These are phyloP conservation scores for Crocuta crocuta DNA, from an alignment of 2,113 vertebrate genomes.

Conservation along the genomic window DNA sequence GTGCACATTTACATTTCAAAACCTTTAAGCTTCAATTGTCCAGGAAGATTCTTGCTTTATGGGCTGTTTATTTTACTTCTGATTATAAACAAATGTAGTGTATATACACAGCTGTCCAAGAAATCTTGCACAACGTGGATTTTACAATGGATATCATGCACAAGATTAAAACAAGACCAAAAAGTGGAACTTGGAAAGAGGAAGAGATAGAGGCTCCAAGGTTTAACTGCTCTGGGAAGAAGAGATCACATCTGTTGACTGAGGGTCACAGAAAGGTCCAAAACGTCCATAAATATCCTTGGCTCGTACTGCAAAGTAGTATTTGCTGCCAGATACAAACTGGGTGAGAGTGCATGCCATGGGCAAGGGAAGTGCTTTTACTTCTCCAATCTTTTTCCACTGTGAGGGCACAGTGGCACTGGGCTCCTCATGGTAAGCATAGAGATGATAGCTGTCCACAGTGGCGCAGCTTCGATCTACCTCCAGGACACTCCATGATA, in stretches of 20 bases:
- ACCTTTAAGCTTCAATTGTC: constrained; percentile 79
- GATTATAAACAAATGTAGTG: constrained; percentile 87
- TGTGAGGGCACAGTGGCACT: constrained; percentile 90
- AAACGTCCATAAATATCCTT: constrained; percentile 98
- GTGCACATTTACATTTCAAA: constrained; percentile 75
- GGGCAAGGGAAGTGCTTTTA: constrained; percentile 96
- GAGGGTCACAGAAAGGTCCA: constrained; percentile 97
- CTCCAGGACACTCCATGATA: constrained; percentile 97
- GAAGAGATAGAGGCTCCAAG: constrained; percentile 80
- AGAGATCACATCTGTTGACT: constrained; percentile 97
- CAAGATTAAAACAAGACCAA: constrained; percentile 83
- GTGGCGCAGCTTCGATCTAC: constrained; percentile 94
- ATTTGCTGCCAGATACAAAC: constrained; percentile 98
- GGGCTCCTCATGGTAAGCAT: constrained; percentile 93
- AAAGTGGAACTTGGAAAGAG: constrained; percentile 75
- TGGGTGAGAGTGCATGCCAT: constrained; percentile 99
- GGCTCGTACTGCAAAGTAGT: constrained; percentile 97
- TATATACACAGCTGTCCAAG: constrained; percentile 84
- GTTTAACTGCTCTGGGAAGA: constrained; percentile 90
- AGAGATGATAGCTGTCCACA: constrained; percentile 98
- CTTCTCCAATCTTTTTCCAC: constrained; percentile 99
- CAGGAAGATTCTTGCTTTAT: constrained; percentile 84
- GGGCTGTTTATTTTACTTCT: constrained; percentile 86
- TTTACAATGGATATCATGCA: constrained; percentile 88
- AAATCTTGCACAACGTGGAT: constrained; percentile 84